Evolutionary conservation across 2,113 vertebrate species (phyloP).

Genomic region (Pseudopodoces humilis): DNA sequence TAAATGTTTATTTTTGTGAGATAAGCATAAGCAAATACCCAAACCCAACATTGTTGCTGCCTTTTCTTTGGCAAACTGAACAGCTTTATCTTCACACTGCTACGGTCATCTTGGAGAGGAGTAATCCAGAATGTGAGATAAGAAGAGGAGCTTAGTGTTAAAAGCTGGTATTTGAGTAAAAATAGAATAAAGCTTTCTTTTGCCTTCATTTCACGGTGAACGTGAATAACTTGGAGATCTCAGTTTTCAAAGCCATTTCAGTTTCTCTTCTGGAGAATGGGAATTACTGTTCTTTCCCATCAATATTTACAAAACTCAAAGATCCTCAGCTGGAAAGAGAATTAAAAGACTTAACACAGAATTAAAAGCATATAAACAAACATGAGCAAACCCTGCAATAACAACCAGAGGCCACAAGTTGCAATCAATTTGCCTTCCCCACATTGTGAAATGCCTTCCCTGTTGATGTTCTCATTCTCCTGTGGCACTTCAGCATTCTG

Average conservation of each 20-base stretch:
- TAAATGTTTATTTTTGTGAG: background rate
- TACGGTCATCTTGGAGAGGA: background rate
- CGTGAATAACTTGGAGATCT: background rate
- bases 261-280: conserved; percentile 34
- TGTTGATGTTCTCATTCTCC: background rate
- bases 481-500: background rate
- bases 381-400: background rate
- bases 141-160: background rate
- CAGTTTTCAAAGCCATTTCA: background rate
- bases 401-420: background rate
- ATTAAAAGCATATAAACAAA: background rate
- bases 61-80: background rate
- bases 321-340: background rate
- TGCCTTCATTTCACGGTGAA: background rate
- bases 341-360: background rate
- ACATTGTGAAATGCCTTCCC: background rate
- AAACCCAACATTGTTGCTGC: background rate
- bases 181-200: background rate
- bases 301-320: background rate
- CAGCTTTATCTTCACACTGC: background rate
- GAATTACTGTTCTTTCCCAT: conserved; percentile 26
- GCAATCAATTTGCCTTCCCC: background rate
- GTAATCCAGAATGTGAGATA: background rate
- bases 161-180: background rate
- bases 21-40: background rate